Evolutionary conservation across 2,797 vertebrate species (phyloP), one percentile per base, ranked within the genome.

Genomic region (Pachyuromys duprasi): DNA sequence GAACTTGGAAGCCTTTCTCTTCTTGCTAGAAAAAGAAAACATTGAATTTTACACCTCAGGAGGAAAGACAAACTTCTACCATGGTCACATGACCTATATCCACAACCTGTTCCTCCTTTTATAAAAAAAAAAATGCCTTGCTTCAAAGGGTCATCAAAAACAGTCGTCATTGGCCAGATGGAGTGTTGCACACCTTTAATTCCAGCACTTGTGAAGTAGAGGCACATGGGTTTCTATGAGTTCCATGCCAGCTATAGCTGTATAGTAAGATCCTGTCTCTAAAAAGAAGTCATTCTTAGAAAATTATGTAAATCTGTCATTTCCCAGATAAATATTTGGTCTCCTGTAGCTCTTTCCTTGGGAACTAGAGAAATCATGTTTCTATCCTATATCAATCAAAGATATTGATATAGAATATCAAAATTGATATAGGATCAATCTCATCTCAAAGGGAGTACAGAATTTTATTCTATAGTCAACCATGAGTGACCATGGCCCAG

Each of bases 251-350:
- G 5, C 63, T 1, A 8, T 49, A 26, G n/a, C n/a, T 81, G 22
- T 57, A 60, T 42, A 87, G 67, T 87, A 57, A 74, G 69, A 60
- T 26, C 36, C 15, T 60, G 5, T 89, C 72, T 75, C 72, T 75
- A 45, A 45, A 45, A 75, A 28, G 72, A 75, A 75, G 39, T 28
- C 39, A 75, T 75, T 45, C 12, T 74, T 75, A 26, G 72, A 89
- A 82, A 86, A 86, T 94, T 39, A 55, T 55, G 33, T 15, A 42
- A 89, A 74, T 89, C 57, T 82, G 45, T 60, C 13, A 74, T 95
- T 90, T 90, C 90, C 70, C 31, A 87, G 76, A 28, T 90, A 17
- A 90, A 92, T 87, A 95, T 89, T 72, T 93, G 57, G 63, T 94
- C 57, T 70, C n/a, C 67, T 94, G 69, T 92, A 76, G 49, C 72